Evolutionary conservation across 2,888 invertebrate species (phyloP), one percentile per base, ranked within the genome.

Genomic region (Mythimna albipuncta): DNA sequence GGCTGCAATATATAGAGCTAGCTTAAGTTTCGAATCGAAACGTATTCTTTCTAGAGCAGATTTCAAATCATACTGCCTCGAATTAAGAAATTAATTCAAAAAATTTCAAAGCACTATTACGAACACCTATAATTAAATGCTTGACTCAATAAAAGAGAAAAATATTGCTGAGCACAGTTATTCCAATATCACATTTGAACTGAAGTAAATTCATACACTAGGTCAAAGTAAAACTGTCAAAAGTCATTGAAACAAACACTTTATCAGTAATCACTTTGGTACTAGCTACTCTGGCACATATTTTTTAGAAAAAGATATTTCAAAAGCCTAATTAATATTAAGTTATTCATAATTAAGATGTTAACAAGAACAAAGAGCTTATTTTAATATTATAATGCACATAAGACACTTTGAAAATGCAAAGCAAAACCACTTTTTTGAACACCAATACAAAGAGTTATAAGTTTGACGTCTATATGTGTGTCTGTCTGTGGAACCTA

Each of bases 111-210:
- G 61, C 55, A 75, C 70, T 69, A 63, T 55, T 58, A 61, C 74
- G 54, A 61, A 84, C 68, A 67, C 72, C 66, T 79, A 70, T 54
- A 84, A 61, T 70, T 69, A 69, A 84, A 82, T 68, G 83, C 63
- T 75, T 72, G 71, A 71, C 81, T 81, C 63, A 67, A 79, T 73
- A 72, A 16, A 79, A 82, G 70, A 83, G 55, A 84, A 73, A 77
- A 77, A 83, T 72, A 80, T 77, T 67, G 72, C 79, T 77, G 80
- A 84, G 75, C 77, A 82, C 75, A 80, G 65, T 72, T 77, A 69
- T 82, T 79, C 68, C 77, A 69, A 80, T 84, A 84, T 84, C 85
- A 84, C 84, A 84, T 84, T 84, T 79, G 66, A 71, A 77, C 71
- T 72, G 64, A 84, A 70, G 72, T 75, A 63, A 75, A 75, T 72